Evolutionary conservation across 1,140 invertebrate genomes (phyloP), one percentile per base, ranked within the genome.

Genomic region (Zaprionus camerounensis): DNA sequence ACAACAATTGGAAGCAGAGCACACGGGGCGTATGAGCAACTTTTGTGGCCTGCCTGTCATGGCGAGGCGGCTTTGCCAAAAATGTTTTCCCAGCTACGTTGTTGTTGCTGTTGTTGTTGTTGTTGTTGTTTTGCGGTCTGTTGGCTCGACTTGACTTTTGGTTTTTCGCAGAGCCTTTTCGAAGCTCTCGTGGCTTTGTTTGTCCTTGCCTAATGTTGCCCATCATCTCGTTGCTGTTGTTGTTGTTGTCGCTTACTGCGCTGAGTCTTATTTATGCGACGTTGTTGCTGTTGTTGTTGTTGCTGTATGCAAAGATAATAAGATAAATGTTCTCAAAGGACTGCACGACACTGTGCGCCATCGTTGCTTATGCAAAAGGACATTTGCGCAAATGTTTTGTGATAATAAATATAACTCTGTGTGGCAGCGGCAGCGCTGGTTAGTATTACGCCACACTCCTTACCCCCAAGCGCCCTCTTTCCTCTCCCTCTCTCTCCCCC

Each of bases 311-410:
- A 88, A 88, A 88, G 84, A 88, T 88, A 88, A 88, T 88, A 88
- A 88, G 84, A 88, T 88, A 88, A 88, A 88, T 88, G 84, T 88
- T 88, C 84, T 88, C 84, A 71, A 88, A 88, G 84, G 84, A 88
- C 84, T 84, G 84, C 81, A 87, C 84, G 83, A 87, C 83, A 87
- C 63, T 77, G 68, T 66, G 46, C 62, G 49, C 70, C 70, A 63
- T 79, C 85, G 84, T 87, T 87, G 78, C 84, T 88, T 88, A 79
- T 90, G 84, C 85, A 87, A 71, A 82, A 87, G 78, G 84, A 88
- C 84, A 90, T 88, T 88, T 88, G 84, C 85, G 88, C 84, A 88
- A 88, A 90, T 88, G 85, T 88, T 88, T 84, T 90, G 84, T 84
- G 84, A 88, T 88, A 88, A 88, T 88, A 88, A 88, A 88, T 88